Conservation (phyloP, 2,113 vertebrate species). For the Passer montanus region DNA sequence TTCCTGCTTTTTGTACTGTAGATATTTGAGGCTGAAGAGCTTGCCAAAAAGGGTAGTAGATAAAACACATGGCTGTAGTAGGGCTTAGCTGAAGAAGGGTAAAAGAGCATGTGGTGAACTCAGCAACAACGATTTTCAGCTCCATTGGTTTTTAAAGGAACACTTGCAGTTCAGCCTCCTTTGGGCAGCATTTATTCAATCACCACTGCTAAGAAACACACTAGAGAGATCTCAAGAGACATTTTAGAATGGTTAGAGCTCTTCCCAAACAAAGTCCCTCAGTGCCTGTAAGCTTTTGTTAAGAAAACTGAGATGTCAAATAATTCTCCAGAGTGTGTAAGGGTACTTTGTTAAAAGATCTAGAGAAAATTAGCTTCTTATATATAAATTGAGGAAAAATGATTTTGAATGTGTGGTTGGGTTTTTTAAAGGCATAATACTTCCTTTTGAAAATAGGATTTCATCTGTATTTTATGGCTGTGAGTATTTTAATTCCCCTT, state of each 20-base stretch:
- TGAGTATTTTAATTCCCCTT: background rate
- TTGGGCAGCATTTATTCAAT: conserved; percentile 65
- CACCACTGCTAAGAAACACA: conserved; percentile 55
- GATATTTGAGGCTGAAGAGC: conserved; percentile 1
- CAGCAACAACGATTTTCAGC: conserved; percentile 67
- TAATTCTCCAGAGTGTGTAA: conserved; percentile 68
- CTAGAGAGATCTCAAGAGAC: conserved; percentile 65
- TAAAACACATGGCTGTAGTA: conserved; percentile 11
- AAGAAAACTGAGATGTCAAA: conserved; percentile 77
- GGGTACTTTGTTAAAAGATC: conserved; percentile 51
- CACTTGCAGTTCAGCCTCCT: conserved; percentile 60
- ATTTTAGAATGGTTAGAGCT: conserved; percentile 72
- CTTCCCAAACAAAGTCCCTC: conserved; percentile 64
- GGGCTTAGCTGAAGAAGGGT: conserved; percentile 29
- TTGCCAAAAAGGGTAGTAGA: background rate
- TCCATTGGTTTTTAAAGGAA: conserved; percentile 70
- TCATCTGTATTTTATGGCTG: background rate
- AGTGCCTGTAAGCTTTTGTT: conserved; percentile 78
- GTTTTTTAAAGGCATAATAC: background rate
- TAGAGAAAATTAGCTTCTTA: conserved; percentile 30
- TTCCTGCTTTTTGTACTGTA: background rate
- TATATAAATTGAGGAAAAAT: background rate
- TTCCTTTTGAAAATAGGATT: background rate
- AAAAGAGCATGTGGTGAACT: conserved; percentile 58
- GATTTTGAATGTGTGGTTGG: background rate